Evolutionary conservation across 1,140 invertebrate genomes (phyloP).

Genomic region (Drosophila subobscura): DNA sequence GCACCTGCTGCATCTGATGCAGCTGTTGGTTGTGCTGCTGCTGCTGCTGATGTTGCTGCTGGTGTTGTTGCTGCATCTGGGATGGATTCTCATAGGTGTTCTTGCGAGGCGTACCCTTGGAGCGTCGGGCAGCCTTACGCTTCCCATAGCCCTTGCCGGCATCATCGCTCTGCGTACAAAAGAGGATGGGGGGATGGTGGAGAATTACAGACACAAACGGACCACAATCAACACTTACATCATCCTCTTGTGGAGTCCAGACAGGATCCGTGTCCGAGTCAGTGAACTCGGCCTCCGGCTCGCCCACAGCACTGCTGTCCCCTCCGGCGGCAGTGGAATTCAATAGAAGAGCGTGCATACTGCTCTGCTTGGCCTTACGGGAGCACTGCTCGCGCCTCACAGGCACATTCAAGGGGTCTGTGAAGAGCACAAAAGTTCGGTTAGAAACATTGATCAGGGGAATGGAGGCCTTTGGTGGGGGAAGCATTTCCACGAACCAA

Average conservation of each 20-base stretch:
- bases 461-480: constrained; percentile 4
- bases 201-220: constrained; percentile 2
- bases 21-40: constrained; percentile 46
- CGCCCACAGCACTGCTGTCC: constrained; percentile 74
- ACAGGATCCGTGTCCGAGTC: constrained; percentile 90
- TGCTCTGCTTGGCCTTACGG: constrained; percentile 87
- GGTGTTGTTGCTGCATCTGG: constrained; percentile 50
- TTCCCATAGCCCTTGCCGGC: constrained; percentile 71
- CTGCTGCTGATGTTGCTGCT: constrained; percentile 36
- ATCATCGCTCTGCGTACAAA: constrained; percentile 70
- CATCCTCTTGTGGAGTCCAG: constrained; percentile 88
- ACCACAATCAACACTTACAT: constrained; percentile 66
- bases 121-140: constrained; percentile 70
- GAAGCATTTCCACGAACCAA: no score
- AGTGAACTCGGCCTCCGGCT: constrained; percentile 84
- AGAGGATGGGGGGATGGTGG: constrained; percentile 4
- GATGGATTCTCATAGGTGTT: constrained; percentile 59
- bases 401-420: constrained; percentile 84
- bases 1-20: constrained; percentile 47
- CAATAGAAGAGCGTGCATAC: constrained; percentile 77
- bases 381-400: constrained; percentile 87
- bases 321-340: constrained; percentile 54
- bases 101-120: constrained; percentile 77
- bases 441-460: constrained; percentile 62
- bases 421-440: constrained; percentile 73